Base-by-base conservation (phyloP, 1,140 invertebrate species). In the Zophobas atratus region DNA sequence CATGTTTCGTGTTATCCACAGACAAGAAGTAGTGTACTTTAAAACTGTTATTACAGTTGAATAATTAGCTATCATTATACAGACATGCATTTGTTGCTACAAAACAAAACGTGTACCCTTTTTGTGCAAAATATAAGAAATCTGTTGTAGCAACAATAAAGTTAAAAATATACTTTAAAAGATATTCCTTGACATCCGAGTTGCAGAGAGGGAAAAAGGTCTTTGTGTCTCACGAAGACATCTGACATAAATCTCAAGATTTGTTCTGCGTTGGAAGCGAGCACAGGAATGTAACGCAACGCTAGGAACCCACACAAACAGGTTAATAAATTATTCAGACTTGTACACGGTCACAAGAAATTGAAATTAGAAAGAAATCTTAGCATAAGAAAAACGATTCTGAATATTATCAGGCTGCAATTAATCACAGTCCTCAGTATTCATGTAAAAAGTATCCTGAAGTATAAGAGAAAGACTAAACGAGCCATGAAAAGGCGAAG, bases 301-400 rank as follows among this genome's bases (percentile, higher is more conserved):
- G 46, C 55, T 43, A 74, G 35, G 38, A 74, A 56, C 71, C 71
- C 71, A 74, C 71, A 74, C 71, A 74, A 74, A 74, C 71, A 74
- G 71, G 71, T 74, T 74, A 74, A 74, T 74, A 74, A 56, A 74
- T 74, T 74, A 55, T 60, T 38, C 34, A 60, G 32, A 60, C 33
- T 60, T 60, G 35, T 38, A 35, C 56, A 60, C 36, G 36, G 33
- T 60, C 34, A 4, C 33, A 36, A 35, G 34, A 60, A 6, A 33
- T 55, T 34, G 56, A 60, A 60, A 60, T 60, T 60, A 36, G 56
- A 60, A 60, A 36, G 34, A 60, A 60, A 55, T 55, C 49, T 56
- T 34, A 6, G 6, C 32, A 56, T 35, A 33, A 32, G 34, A 56
- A 6, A 53, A 53, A 53, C 20, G 49, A 53, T 2, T 53, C 6